phyloP scores from a whole-genome alignment of 2,888 invertebrate genomes.

The Drosophila ustulata region DNA sequence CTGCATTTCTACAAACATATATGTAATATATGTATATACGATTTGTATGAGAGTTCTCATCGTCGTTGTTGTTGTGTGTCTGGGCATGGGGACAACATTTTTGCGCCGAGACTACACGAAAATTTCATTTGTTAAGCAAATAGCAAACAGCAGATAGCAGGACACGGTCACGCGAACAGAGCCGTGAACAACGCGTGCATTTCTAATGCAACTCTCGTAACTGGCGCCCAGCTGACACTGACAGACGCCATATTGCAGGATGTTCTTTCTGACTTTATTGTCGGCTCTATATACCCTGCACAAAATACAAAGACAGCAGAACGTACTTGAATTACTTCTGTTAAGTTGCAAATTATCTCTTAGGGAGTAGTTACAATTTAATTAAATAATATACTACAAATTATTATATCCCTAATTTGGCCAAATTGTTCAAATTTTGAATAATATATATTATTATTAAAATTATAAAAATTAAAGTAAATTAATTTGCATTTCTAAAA shows the following conservation, averaged over 20 bases:
- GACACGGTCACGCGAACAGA: conserved; percentile 50
- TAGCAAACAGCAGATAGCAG: conserved; percentile 52
- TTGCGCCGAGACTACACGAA: conserved; percentile 59
- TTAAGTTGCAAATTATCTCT: background rate
- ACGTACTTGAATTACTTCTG: too few species aligned
- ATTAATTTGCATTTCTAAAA: too few species aligned
- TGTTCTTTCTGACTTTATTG: conserved; percentile 36
- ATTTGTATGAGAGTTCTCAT: background rate
- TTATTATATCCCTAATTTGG: too few species aligned
- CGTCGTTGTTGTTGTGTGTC: background rate
- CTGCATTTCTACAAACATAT: background rate
- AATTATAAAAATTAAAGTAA: too few species aligned
- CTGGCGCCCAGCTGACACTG: conserved; percentile 66
- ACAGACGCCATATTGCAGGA: conserved; percentile 65
- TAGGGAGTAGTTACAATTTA: too few species aligned
- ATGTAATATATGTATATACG: background rate
- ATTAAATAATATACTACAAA: too few species aligned
- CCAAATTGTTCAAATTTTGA: too few species aligned
- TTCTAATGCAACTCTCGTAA: conserved; percentile 53
- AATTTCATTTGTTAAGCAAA: conserved; percentile 80
- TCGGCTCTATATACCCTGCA: conserved; percentile 28
- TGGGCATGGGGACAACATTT: conserved; percentile 17
- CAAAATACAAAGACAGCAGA: background rate
- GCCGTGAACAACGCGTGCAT: conserved; percentile 39
- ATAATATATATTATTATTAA: too few species aligned